Conservation (phyloP, 2,113 vertebrate genomes). For the Puffinus mauretanicus region DNA sequence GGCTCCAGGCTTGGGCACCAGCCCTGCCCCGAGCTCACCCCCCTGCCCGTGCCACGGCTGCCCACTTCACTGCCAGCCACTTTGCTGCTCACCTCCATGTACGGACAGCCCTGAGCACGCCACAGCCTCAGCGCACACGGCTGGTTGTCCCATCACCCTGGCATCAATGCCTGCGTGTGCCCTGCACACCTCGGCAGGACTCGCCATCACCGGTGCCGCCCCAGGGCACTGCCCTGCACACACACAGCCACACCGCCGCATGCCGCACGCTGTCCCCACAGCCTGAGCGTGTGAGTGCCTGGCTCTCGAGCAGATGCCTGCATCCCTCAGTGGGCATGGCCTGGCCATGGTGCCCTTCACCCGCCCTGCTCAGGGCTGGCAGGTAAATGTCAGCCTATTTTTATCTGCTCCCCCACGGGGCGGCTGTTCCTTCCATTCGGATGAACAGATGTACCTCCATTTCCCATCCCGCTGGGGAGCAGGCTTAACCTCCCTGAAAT, state of each 20-base stretch:
- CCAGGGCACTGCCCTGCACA: background rate
- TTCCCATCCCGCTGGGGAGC: background rate
- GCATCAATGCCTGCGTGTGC: accelerated
- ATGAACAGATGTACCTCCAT: slow-evolving; percentile 35
- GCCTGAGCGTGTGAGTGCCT: background rate
- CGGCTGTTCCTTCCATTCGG: background rate
- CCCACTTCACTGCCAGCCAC: background rate
- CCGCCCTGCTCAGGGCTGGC: background rate
- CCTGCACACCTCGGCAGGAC: background rate
- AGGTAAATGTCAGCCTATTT: slow-evolving; percentile 58
- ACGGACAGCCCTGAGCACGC: background rate
- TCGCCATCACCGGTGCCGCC: background rate
- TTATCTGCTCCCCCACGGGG: background rate
- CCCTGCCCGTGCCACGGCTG: background rate
- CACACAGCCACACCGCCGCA: background rate
- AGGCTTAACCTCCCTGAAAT: slow-evolving; percentile 55
- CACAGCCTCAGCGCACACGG: background rate
- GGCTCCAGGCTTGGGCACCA: background rate
- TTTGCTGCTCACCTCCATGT: background rate
- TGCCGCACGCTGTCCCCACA: background rate
- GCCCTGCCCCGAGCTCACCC: background rate
- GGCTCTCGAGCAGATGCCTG: accelerated
- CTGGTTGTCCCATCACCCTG: background rate
- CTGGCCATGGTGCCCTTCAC: background rate
- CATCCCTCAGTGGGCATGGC: background rate